A percentile compares a stretch with the other conserved stretches of the same genome.
Evolutionary conservation across 2,797 vertebrate genomes (phyloP).

Genomic region (Parauchenoglanis ngamensis): DNA sequence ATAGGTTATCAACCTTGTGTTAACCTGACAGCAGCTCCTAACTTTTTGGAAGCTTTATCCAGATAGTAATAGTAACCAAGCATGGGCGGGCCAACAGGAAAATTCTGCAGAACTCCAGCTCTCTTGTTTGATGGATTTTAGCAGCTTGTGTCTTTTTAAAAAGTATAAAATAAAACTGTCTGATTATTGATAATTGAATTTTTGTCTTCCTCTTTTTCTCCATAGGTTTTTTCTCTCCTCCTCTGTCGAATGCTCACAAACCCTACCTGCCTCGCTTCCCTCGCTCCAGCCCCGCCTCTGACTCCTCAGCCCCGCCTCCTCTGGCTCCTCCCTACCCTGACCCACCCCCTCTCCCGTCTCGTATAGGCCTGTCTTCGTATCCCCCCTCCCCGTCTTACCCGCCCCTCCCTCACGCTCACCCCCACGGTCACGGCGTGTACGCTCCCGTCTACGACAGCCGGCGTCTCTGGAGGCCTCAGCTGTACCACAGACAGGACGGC

Average conservation of each 20-base stretch:
- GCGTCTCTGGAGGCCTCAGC: constrained; percentile 92
- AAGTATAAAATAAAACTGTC: too few relatives aligned
- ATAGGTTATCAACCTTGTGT: not conserved
- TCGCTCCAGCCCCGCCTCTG: constrained; percentile 86
- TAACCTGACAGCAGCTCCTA: not conserved
- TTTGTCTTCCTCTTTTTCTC: not conserved
- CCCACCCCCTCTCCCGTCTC: constrained; percentile 79
- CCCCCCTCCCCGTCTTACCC: constrained; percentile 80
- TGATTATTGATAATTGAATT: not conserved
- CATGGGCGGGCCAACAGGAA: not conserved
- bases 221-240: constrained; percentile 81
- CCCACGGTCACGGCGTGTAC: constrained; percentile 83
- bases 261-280: constrained; percentile 88
- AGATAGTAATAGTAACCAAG: not conserved
- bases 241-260: constrained; percentile 79
- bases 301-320: constrained; percentile 86
- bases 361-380: constrained; percentile 77
- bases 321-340: constrained; percentile 82
- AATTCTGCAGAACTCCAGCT: not conserved
- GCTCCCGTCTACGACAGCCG: constrained; percentile 94
- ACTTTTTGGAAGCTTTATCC: not conserved
- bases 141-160: not conserved
- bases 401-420: constrained; percentile 78
- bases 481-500: constrained; percentile 93
- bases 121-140: not conserved